These are phyloP conservation scores for Eueides isabella DNA, from an alignment of 1,140 invertebrate species.

Conservation along the genomic window DNA sequence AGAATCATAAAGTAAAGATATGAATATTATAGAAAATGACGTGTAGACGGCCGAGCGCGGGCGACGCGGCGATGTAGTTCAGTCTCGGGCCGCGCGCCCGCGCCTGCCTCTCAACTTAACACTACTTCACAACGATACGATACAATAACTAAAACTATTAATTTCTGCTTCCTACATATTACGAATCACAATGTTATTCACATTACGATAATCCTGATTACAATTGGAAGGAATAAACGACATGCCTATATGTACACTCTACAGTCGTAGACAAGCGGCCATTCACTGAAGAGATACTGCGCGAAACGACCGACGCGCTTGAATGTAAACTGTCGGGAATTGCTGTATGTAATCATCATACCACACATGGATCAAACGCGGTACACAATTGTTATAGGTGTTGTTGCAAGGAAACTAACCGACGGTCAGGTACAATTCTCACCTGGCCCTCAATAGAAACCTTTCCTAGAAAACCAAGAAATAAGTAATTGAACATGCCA, in stretches of 20 bases:
- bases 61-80: constrained; percentile 74
- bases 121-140: constrained; percentile 75
- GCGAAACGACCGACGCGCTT: constrained; percentile 30
- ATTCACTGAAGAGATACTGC: constrained; percentile 24
- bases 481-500: constrained; percentile 14
- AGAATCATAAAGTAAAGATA: constrained; percentile 63
- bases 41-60: constrained; percentile 50
- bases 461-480: constrained; percentile 13
- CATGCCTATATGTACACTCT: constrained; percentile 72
- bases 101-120: constrained; percentile 65
- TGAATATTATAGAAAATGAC: constrained; percentile 60
- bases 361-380: too few relatives aligned
- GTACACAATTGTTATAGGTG: not conserved
- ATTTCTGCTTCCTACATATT: constrained; percentile 67
- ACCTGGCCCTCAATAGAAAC: constrained; percentile 16
- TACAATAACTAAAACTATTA: constrained; percentile 77
- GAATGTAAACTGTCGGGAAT: constrained; percentile 15
- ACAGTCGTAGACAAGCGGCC: constrained; percentile 44
- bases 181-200: constrained; percentile 63
- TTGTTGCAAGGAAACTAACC: constrained; percentile 9
- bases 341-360: not conserved
- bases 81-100: constrained; percentile 73
- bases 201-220: constrained; percentile 59
- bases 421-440: not conserved
- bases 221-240: constrained; percentile 75